Base-by-base conservation (phyloP, 2,797 vertebrate species). In the Dipus sagitta region DNA sequence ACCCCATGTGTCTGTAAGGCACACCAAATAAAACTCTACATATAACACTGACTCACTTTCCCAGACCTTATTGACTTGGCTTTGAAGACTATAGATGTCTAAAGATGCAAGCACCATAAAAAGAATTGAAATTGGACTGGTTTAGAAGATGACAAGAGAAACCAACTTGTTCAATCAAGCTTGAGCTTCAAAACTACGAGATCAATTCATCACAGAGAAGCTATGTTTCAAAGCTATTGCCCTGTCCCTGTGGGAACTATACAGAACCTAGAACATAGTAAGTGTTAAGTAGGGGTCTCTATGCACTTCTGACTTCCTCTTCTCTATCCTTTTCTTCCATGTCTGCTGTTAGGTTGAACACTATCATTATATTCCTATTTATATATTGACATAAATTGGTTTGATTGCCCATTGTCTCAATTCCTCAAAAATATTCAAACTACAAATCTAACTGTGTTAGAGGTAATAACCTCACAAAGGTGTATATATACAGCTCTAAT, bases 11-110 rank as follows among this genome's bases (percentile, higher is more conserved):
- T 77, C 42, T 38, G 4, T 28, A 88, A 94, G 72, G 71, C 32
- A 76, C 62, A 76, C 58, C 65, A 76, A 84, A 65, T 90, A 86
- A 94, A 95, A 81, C 88, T 71, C 1, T 52, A 34, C 2, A 4
- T 42, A 6, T 60, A 79, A 64, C 72, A 81, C 58, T 6, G 10
- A 75, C 20, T 79, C 64, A 23, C 18, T 32, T 82, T 68, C 68
- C 67, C 28, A 64, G 34, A 62, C 28, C 54, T 80, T 38, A 21
- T 18, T 84, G n/a, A 92, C 38, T n/a, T 70, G 54, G 20, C 67
- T 85, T 47, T 11, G 14, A 71, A 60, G 58, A 60, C 23, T 62
- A 1, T 21, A 47, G 18, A 77, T 54, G 74, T 64, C 13, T 71
- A 93, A 85, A 92, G 34, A 77, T 42, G 47, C 64, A 80, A 88